Base-by-base conservation (phyloP, 2,888 invertebrate genomes). In the Cosmia trapezina region DNA sequence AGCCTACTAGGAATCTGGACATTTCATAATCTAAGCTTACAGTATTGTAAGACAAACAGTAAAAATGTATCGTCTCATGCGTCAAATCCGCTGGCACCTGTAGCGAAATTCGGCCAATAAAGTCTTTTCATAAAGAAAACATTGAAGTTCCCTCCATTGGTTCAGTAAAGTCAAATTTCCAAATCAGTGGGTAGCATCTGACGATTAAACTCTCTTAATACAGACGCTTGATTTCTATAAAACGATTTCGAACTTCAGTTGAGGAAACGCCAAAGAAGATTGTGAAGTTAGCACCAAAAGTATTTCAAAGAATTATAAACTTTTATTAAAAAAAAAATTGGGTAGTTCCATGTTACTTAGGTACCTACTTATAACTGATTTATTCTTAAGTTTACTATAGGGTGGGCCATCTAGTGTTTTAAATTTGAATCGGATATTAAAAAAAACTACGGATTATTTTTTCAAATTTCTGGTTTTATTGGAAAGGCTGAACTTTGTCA, bases 131-230 rank as follows among this genome's bases (percentile, higher is more conserved):
- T 12, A 62, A 75, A 57, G 56, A 65, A 80, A 70, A 54, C 19
- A 62, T 45, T n/a, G 49, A 37, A 51, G 2, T 45, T 59, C n/a
- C 11, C 37, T 62, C 53, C 57, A 62, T 19, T 64, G 53, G 28
- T 45, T 64, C 49, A 53, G 7, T 53, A 47, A 71, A 76, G 64
- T 67, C 14, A 63, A 76, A 70, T 80, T 80, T 80, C 81, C 56
- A 54, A 76, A 67, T 76, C 76, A 71, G n/a, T 71, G 76, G 14
- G 12, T 61, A 51, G 59, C 63, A 60, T 67, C 81, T 61, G 64
- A 80, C 57, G 76, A 63, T 80, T 76, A 71, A 54, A 56, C 28
- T 43, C 53, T 69, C 47, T 70, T 68, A 68, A 49, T 78, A 49
- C 47, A 68, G 51, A 51, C 49, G 28, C 51, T 67, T 73, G 54